Percentiles rank a stretch among this genome's conserved stretches.
Evolutionary conservation across 2,888 invertebrate genomes (phyloP).

Genomic region (Urechis unicinctus): DNA sequence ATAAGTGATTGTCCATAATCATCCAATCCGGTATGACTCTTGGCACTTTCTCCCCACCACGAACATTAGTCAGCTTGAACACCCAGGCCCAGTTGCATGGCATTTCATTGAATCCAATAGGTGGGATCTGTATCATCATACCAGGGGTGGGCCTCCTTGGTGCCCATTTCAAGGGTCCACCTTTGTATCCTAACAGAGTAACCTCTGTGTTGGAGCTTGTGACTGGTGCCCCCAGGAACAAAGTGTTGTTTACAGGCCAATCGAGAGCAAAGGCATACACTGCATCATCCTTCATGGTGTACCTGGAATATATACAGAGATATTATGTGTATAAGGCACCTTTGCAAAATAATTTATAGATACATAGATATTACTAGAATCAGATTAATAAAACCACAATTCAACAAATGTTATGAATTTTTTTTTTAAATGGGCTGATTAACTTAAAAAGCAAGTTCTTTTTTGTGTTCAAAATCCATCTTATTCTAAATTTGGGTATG

Average conservation of each 20-base stretch:
- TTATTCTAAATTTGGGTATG: too few species aligned
- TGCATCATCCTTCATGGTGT: slow-evolving; percentile 17
- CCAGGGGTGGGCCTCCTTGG: slow-evolving; percentile 20
- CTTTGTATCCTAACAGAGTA: slow-evolving; percentile 54
- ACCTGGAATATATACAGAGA: slow-evolving; percentile 16
- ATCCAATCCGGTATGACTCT: too few species aligned
- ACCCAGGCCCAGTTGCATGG: slow-evolving; percentile 23
- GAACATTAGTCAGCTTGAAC: slow-evolving; percentile 13
- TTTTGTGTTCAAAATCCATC: too few species aligned
- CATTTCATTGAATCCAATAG: slow-evolving; percentile 17
- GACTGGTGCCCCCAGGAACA: slow-evolving; percentile 55
- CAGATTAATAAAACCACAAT: too few species aligned
- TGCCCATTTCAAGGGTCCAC: slow-evolving; percentile 18
- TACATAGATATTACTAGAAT: too few species aligned
- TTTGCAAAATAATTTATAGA: too few species aligned
- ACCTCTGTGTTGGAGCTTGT: slow-evolving; percentile 46
- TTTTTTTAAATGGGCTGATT: too few species aligned
- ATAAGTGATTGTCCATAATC: too few species aligned
- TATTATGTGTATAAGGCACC: too few species aligned
- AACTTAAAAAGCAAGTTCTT: too few species aligned
- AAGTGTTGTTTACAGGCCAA: slow-evolving; percentile 62
- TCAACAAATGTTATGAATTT: too few species aligned
- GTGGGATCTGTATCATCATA: slow-evolving; percentile 32
- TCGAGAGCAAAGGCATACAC: slow-evolving; percentile 66
- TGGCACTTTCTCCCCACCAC: too few species aligned